These are phyloP conservation scores for Phainopepla nitens DNA, from an alignment of 2,113 vertebrate species.

Conservation along the genomic window DNA sequence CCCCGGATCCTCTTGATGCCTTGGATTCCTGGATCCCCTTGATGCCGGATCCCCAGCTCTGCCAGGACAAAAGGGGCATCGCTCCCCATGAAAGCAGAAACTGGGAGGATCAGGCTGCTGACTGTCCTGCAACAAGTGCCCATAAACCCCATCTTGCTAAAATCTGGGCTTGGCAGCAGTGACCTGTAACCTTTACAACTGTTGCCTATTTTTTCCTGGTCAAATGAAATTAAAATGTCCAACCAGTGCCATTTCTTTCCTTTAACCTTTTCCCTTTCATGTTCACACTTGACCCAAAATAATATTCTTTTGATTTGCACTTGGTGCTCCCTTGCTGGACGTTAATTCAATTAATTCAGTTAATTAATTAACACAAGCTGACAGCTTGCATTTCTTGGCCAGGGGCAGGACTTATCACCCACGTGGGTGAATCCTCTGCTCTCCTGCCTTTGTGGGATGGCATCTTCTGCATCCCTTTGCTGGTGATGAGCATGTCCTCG, in stretches of 20 bases:
- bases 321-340: background rate
- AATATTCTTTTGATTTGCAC: background rate
- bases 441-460: background rate
- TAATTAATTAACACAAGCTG: background rate
- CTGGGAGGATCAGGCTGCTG: background rate
- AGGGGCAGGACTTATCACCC: background rate
- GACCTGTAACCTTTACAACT: background rate
- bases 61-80: background rate
- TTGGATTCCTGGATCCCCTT: fast-evolving
- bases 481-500: fast-evolving
- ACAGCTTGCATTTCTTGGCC: background rate
- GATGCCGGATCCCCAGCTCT: background rate
- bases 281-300: background rate
- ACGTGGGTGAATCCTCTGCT: background rate
- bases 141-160: background rate
- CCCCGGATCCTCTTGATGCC: fast-evolving
- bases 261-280: background rate
- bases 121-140: background rate
- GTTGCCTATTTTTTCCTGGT: background rate
- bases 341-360: background rate
- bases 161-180: background rate
- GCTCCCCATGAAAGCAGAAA: background rate
- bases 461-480: background rate
- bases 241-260: background rate
- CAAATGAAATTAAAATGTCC: background rate